Base-by-base conservation (phyloP, 2,797 vertebrate genomes). In the Bovichtus variegatus region DNA sequence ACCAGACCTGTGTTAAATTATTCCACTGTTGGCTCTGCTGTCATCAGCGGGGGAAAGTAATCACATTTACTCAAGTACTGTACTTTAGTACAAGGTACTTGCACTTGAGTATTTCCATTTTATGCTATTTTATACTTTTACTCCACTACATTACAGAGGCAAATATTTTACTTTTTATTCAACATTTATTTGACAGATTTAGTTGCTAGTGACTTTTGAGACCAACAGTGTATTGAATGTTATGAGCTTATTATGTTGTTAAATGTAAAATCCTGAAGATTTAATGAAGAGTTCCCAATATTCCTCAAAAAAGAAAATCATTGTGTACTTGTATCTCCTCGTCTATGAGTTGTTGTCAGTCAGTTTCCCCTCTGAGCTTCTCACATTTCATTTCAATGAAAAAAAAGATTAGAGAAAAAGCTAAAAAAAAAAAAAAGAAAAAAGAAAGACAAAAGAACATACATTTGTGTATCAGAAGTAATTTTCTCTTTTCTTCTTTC, bases 1-100 rank as follows among this genome's bases (percentile, higher is more conserved):
- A 55, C 69, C 76, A 72, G 61, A 41, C 25, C 64, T 57, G 49
- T 63, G 54, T 53, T 84, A 25, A 79, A 9, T 76, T 71, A 70
- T 9, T 6, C 18, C 41, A 18, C 41, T 70, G 29, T 71, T 82
- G 7, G 64, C 44, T 65, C 47, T 54, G 46, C 44, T 54, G 46
- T 57, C 57, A 3, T 9, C 19, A 67, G 11, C 29, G 19, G 5
- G 16, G 38, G 12, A 16, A 54, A 54, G 12, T 21, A 44, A 55
- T n/a, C n/a, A 51, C 9, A 27, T 51, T 9, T 18, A 55, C 51
- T 66, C 11, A 66, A 41, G 18, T 19, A 51, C 21, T 16, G 7
- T 10, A 4, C 40, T 29, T 63, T 23, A 49, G 31, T 0, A 49
- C 6, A 38, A 34, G 38, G 49, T 55, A 18, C 46, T 50, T 47